A percentile compares a stretch with the other conserved stretches of the same genome.
phyloP scores from a whole-genome alignment of 1,140 invertebrate genomes.

The Coelopa frigida region DNA sequence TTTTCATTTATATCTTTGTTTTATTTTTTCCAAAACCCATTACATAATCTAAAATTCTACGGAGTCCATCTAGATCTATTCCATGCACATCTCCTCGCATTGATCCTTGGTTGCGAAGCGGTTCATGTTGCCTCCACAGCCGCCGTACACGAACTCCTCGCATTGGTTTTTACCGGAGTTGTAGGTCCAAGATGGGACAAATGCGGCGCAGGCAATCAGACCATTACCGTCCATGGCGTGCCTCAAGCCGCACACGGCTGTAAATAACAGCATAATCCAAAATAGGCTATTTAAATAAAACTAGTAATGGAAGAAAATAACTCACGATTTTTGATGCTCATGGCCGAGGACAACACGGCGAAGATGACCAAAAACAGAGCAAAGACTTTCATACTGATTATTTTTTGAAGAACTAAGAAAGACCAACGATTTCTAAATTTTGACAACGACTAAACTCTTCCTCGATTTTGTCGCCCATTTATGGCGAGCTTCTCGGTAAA shows the following conservation, averaged over 20 bases:
- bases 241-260: slow-evolving; percentile 54
- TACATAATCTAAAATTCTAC: too few relatives aligned
- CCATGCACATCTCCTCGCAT: slow-evolving; percentile 53
- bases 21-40: too few relatives aligned
- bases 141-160: slow-evolving; percentile 64
- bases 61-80: slow-evolving; percentile 19
- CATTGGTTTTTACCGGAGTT: slow-evolving; percentile 53
- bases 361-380: slow-evolving; percentile 1
- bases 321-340: slow-evolving; percentile 6
- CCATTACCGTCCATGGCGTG: slow-evolving; percentile 70
- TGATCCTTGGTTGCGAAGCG: slow-evolving; percentile 61
- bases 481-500: too few relatives aligned
- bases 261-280: not conserved
- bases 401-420: too few relatives aligned
- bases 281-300: not conserved
- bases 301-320: not conserved
- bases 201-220: slow-evolving; percentile 5
- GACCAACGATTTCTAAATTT: too few relatives aligned
- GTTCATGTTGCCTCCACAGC: slow-evolving; percentile 70
- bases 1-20: too few relatives aligned
- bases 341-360: not conserved
- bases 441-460: too few relatives aligned
- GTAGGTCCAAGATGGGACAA: slow-evolving; percentile 43
- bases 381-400: too few relatives aligned
- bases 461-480: too few relatives aligned